phyloP scores from a whole-genome alignment of 1,140 invertebrate species.

The Apis florea region DNA sequence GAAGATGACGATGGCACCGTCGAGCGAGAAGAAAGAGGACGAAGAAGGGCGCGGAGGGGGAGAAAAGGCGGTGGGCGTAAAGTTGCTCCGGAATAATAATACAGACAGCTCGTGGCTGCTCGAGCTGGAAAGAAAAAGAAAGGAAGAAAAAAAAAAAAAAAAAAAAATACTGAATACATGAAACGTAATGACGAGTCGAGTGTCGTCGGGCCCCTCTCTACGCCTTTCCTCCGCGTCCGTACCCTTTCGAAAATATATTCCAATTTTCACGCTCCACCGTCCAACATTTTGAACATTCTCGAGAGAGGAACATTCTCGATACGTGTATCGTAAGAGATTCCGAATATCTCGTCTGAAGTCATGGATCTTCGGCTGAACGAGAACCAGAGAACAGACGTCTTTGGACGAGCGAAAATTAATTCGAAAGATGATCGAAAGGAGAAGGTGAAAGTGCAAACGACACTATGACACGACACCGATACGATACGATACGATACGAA shows the following conservation, averaged over 20 bases:
- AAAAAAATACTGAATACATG: conserved; percentile 81
- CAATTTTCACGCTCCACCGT: not conserved
- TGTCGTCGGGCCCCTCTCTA: conserved; percentile 65
- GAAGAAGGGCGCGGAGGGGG: conserved; percentile 50
- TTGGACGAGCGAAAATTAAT: not conserved
- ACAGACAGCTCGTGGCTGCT: conserved; percentile 73
- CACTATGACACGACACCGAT: conserved; percentile 13
- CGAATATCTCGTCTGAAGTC: too few relatives aligned
- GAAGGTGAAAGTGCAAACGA: conserved; percentile 58
- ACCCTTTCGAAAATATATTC: conserved; percentile 8
- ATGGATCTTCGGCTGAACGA: too few relatives aligned
- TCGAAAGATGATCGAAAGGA: not conserved
- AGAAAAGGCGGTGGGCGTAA: conserved; percentile 70
- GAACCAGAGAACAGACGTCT: not conserved
- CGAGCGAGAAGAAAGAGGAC: conserved; percentile 54
- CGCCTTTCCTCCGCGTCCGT: conserved; percentile 11
- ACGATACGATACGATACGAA: conserved; percentile 11
- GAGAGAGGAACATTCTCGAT: too few relatives aligned
- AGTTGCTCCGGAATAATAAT: conserved; percentile 81
- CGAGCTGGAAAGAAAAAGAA: conserved; percentile 67
- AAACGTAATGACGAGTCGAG: conserved; percentile 77
- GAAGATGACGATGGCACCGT: not conserved
- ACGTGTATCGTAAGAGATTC: too few relatives aligned
- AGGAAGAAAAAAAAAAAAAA: too few relatives aligned
- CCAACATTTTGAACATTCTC: too few relatives aligned